Percentiles rank a stretch among this genome's conserved stretches.
Conservation (phyloP, 2,797 vertebrate species). For the Spea hammondii region DNA sequence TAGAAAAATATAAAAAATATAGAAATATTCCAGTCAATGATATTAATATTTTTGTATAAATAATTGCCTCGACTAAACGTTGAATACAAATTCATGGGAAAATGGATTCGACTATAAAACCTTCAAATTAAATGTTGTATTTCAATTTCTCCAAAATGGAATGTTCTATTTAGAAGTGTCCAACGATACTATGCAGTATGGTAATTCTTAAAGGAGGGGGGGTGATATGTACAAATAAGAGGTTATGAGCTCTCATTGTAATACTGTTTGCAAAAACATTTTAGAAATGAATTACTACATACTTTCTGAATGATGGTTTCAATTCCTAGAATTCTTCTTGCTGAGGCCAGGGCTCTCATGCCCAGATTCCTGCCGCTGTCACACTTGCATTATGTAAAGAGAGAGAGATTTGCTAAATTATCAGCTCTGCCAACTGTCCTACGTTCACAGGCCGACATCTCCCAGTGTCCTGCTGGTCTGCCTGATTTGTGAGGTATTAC, state of each 20-base stretch:
- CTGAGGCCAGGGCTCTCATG: constrained; percentile 25
- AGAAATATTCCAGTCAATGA: too few relatives aligned
- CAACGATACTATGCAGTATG: too few relatives aligned
- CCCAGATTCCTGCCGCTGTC: constrained; percentile 31
- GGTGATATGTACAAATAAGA: background rate
- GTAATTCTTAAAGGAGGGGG: too few relatives aligned
- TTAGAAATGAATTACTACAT: constrained; percentile 44
- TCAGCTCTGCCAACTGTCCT: background rate
- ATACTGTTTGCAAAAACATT: constrained; percentile 8
- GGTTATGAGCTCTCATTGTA: background rate
- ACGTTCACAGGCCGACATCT: background rate
- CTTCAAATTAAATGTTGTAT: too few relatives aligned
- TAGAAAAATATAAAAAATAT: too few relatives aligned
- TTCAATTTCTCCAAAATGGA: too few relatives aligned
- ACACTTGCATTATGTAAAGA: constrained; percentile 10
- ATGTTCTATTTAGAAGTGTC: too few relatives aligned
- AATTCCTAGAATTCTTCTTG: constrained; percentile 43
- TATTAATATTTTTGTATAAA: too few relatives aligned
- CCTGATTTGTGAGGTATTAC: too few relatives aligned
- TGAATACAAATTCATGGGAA: too few relatives aligned
- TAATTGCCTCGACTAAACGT: too few relatives aligned
- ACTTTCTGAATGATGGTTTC: constrained; percentile 34
- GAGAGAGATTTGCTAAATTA: constrained; percentile 1
- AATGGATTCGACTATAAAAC: too few relatives aligned
- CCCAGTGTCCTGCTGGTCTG: background rate